A percentile compares a stretch with the other conserved stretches of the same genome.
These are phyloP conservation scores for Eciton burchellii DNA, from an alignment of 1,140 invertebrate species.

Conservation along the genomic window DNA sequence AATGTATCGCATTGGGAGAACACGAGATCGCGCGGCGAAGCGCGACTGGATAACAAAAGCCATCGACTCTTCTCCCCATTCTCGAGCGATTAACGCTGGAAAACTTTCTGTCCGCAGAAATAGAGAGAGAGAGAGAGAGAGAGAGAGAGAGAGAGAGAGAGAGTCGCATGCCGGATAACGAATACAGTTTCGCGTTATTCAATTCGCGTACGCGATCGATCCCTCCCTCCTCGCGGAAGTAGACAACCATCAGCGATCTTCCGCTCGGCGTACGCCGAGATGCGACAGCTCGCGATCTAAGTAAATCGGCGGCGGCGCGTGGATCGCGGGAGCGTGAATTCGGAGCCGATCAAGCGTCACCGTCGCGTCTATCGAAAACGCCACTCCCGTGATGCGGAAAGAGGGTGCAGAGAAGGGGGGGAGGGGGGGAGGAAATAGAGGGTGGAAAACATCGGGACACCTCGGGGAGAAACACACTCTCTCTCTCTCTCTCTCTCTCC, in stretches of 20 bases:
- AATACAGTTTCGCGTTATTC: too few relatives aligned
- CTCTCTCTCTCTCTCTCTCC: too few relatives aligned
- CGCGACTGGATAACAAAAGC: too few relatives aligned
- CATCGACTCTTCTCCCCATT: too few relatives aligned
- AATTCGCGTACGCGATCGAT: neutral
- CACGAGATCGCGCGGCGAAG: too few relatives aligned
- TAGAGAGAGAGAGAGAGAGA: too few relatives aligned
- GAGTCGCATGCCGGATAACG: neutral
- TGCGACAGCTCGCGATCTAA: constrained; percentile 51
- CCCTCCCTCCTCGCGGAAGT: constrained; percentile 3
- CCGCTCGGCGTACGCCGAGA: constrained; percentile 33
- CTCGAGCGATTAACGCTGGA: too few relatives aligned
- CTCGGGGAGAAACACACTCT: constrained; percentile 2
- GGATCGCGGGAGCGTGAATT: constrained; percentile 68
- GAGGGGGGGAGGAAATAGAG: constrained; percentile 7
- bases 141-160: too few relatives aligned
- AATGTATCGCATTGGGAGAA: too few relatives aligned
- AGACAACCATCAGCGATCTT: constrained; percentile 49
- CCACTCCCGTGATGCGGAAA: constrained; percentile 9
- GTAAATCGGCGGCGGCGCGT: constrained; percentile 44
- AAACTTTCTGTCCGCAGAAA: neutral
- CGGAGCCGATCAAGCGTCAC: constrained; percentile 73
- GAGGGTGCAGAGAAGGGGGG: neutral
- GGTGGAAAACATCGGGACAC: neutral
- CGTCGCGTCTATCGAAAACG: constrained; percentile 70